Evolutionary conservation across 1,140 invertebrate genomes (phyloP), one percentile per base, ranked within the genome.

Genomic region (Ericerus pela): DNA sequence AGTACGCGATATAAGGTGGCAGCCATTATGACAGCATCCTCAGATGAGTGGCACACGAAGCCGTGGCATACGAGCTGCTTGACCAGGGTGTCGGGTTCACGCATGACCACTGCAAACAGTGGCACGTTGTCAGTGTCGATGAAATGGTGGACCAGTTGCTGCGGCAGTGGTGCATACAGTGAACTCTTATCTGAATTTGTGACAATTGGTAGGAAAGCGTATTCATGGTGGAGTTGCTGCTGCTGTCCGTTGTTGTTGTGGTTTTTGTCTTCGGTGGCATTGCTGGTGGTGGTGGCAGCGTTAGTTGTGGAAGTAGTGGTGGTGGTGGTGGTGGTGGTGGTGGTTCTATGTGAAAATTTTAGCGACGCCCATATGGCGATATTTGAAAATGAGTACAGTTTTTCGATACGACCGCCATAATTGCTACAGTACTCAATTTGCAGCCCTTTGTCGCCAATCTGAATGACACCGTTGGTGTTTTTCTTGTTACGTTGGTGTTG

Each of bases 361-460:
- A 88, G 81, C 0, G 84, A 83, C 18, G 88, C 89, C 88, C 88
- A 92, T 1, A 91, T 87, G 0, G 88, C 87, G 67, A 92, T 92
- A 16, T 85, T 84, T 11, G 85, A 82, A 65, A 91, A 92, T 1
- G 87, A 83, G 63, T 85, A 86, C 20, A 84, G 70, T 64, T 79
- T 75, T 59, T 72, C 70, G 2, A 68, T 63, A 43, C 59, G 51
- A 37, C 74, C 69, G 51, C 71, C 72, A 65, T 75, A 71, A 28
- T 75, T 70, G 37, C 75, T 73, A 67, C 74, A 70, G 63, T 78
- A 77, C 62, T 74, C 67, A 1, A 84, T 76, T 68, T 78, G 76
- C 10, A 85, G 66, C 20, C 82, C 83, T 24, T 71, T 73, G 59
- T 76, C 74, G 33, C 80, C 81, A 58, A 86, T 85, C 66, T 84